Conservation (phyloP, 2,113 vertebrate genomes). For the Gymnorhina tibicen region DNA sequence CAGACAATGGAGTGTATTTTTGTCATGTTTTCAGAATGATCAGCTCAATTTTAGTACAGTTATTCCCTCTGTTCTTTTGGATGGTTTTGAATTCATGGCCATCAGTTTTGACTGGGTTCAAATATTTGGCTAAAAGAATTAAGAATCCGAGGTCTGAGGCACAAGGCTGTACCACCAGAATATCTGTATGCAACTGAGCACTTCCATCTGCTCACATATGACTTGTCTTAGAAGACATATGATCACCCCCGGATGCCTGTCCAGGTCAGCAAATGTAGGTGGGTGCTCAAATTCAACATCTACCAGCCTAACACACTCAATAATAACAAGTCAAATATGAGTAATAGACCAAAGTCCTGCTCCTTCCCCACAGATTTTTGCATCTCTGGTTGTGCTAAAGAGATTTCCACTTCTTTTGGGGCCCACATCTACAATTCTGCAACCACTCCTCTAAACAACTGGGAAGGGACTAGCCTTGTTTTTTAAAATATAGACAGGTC, state of each 20-base stretch:
- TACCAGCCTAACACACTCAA: background rate
- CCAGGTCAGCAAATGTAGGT: background rate
- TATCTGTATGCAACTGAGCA: background rate
- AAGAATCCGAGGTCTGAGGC: background rate
- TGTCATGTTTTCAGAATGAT: background rate
- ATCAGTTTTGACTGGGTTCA: background rate
- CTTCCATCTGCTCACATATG: background rate
- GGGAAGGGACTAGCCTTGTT: background rate
- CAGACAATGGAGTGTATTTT: conserved; percentile 2
- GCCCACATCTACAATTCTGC: background rate
- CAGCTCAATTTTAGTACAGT: background rate
- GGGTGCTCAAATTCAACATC: background rate
- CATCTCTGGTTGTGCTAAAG: background rate
- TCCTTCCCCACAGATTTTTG: background rate
- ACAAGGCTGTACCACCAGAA: background rate
- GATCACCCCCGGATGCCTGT: background rate
- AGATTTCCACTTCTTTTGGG: background rate
- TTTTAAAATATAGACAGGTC: background rate
- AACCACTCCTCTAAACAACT: background rate
- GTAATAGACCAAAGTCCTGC: background rate
- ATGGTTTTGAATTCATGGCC: background rate
- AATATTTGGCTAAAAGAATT: background rate
- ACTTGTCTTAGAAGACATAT: background rate
- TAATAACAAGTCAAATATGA: background rate
- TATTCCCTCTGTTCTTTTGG: background rate